phyloP scores from a whole-genome alignment of 2,113 vertebrate genomes.

The Octodon degus region DNA sequence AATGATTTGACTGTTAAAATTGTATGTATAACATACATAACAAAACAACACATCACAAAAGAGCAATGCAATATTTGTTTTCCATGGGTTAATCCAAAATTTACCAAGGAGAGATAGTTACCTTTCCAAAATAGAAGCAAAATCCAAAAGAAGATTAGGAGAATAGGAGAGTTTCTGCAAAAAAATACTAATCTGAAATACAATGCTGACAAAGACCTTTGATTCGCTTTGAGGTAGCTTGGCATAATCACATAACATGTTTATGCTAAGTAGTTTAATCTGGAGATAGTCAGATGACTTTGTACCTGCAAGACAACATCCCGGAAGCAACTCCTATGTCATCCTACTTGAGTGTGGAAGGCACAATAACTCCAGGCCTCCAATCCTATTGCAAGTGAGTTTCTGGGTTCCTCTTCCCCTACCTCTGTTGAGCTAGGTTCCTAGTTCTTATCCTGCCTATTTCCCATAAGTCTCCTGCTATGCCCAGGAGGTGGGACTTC shows the following conservation, averaged over 20 bases:
- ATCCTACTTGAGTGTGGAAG: not conserved
- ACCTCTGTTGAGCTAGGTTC: too few species aligned
- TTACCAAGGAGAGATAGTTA: not conserved
- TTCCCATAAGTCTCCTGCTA: too few species aligned
- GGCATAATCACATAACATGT: not conserved
- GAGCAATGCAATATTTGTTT: not conserved
- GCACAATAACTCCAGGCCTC: too few species aligned
- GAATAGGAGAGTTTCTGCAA: not conserved
- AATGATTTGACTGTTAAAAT: not conserved
- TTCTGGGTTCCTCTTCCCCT: too few species aligned
- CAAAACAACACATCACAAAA: not conserved
- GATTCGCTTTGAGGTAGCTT: not conserved
- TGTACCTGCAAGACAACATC: not conserved
- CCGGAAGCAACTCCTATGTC: not conserved
- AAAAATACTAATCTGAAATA: not conserved
- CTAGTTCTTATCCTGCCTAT: too few species aligned
- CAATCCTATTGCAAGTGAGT: too few species aligned
- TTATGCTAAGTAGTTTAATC: not conserved
- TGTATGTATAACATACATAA: not conserved
- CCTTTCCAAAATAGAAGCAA: not conserved
- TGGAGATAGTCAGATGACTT: not conserved
- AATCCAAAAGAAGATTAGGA: not conserved
- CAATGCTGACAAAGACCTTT: not conserved
- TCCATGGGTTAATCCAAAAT: not conserved
- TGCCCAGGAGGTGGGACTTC: too few species aligned